Conservation (phyloP, 2,888 invertebrate species). For the Chalcis sispes region DNA sequence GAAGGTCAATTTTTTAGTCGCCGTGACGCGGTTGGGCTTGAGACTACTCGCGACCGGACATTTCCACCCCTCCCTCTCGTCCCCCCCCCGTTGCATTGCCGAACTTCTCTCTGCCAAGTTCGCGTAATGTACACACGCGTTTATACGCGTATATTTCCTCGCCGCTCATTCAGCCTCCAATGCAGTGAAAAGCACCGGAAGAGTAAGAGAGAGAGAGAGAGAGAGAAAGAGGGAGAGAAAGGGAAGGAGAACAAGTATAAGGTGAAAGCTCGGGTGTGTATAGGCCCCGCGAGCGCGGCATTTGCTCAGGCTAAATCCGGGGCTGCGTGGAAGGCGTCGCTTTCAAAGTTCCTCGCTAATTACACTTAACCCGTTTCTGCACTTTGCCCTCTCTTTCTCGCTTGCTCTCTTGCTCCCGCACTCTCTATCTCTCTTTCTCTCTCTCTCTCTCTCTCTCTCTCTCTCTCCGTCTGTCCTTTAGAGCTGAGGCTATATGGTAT, state of each 20-base stretch:
- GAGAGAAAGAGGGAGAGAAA: not conserved
- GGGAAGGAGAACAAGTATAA: not conserved
- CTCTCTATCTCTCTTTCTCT: not conserved
- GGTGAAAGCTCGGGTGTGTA: not conserved
- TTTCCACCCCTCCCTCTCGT: not conserved
- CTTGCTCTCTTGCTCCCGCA: not conserved
- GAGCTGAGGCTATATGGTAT: slow-evolving; percentile 1
- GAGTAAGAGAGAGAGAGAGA: not conserved
- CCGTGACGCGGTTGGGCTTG: not conserved
- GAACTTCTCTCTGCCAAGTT: not conserved
- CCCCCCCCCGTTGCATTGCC: not conserved
- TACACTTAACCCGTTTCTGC: slow-evolving; percentile 63
- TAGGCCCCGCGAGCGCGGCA: slow-evolving; percentile 1
- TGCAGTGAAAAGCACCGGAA: slow-evolving; percentile 28
- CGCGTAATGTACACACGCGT: too few relatives aligned
- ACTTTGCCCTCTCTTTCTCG: slow-evolving; percentile 53
- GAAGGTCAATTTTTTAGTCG: slow-evolving; percentile 14
- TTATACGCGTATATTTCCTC: not conserved
- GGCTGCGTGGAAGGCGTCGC: slow-evolving; percentile 39
- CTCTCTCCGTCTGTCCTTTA: not conserved
- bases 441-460: not conserved
- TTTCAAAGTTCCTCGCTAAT: slow-evolving; percentile 57
- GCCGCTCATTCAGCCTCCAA: slow-evolving; percentile 6
- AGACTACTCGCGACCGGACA: not conserved
- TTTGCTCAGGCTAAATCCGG: slow-evolving; percentile 39